Conservation (phyloP, 1,140 invertebrate genomes). For the Diachasmimorpha longicaudata region DNA sequence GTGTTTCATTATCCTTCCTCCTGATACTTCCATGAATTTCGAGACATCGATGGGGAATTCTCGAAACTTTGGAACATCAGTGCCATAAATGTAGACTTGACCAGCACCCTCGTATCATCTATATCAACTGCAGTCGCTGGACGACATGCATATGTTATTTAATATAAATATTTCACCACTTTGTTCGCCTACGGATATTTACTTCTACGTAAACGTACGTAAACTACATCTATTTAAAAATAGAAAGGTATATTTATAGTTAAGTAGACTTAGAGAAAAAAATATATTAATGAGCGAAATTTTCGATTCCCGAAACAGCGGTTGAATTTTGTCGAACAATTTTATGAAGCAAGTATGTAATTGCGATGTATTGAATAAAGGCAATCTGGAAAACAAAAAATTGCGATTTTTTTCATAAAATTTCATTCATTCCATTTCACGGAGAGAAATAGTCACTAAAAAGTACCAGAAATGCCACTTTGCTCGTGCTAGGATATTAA, state of each 20-base stretch:
- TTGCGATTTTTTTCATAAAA: no score
- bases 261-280: slow-evolving; percentile 2
- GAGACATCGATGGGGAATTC: not conserved
- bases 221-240: not conserved
- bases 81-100: not conserved
- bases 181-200: slow-evolving; percentile 11
- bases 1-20: not conserved
- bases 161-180: slow-evolving; percentile 4
- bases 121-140: slow-evolving; percentile 5
- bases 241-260: slow-evolving; percentile 12
- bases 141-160: slow-evolving; percentile 19
- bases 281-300: not conserved
- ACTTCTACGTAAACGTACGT: no score
- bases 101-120: not conserved
- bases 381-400: not conserved
- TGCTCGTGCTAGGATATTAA: no score
- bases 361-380: slow-evolving; percentile 3
- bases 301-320: not conserved
- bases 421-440: no score
- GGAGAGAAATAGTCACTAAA: no score
- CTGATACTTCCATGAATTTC: not conserved
- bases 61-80: slow-evolving; percentile 1
- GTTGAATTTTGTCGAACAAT: not conserved
- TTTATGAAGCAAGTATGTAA: not conserved
- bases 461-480: no score